A percentile compares a stretch with the other conserved stretches of the same genome.
phyloP scores from a whole-genome alignment of 2,113 vertebrate species.

The Lepus americanus region DNA sequence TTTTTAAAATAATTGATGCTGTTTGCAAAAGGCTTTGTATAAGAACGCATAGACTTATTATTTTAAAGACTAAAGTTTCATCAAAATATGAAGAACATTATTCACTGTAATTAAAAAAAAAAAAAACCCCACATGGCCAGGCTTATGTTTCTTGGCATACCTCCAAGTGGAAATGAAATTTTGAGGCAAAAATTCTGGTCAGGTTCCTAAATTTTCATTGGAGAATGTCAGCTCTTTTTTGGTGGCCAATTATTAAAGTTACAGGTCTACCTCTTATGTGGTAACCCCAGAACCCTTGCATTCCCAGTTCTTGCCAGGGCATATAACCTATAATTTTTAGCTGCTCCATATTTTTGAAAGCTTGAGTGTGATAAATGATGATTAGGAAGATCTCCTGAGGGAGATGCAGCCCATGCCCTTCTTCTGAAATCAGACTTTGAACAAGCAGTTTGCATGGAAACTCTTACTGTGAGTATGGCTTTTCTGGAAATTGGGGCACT shows the following conservation, averaged over 20 bases:
- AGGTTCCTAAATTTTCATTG: slow-evolving; percentile 53
- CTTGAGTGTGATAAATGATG: background rate
- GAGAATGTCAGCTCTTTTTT: slow-evolving; percentile 1
- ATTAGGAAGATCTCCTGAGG: slow-evolving; percentile 19
- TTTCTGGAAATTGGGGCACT: background rate
- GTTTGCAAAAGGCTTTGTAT: slow-evolving; percentile 43
- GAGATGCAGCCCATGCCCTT: background rate
- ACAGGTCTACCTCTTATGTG: background rate
- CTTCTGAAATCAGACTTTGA: background rate
- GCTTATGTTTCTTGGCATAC: slow-evolving; percentile 49
- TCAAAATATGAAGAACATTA: background rate
- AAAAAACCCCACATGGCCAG: background rate
- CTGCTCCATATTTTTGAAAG: slow-evolving; percentile 25
- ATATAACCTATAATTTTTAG: slow-evolving; percentile 39
- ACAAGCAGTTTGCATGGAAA: background rate
- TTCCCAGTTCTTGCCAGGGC: slow-evolving; percentile 14
- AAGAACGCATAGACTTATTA: background rate
- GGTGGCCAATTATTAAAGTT: background rate
- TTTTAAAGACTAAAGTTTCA: slow-evolving; percentile 40
- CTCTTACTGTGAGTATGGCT: background rate
- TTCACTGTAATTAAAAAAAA: slow-evolving; percentile 24
- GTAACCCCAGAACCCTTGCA: background rate
- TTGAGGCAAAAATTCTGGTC: slow-evolving; percentile 50
- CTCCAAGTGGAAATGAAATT: slow-evolving; percentile 56
- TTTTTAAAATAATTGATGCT: slow-evolving; percentile 60